Evolutionary conservation across 2,888 invertebrate species (phyloP), one percentile per base, ranked within the genome.

Genomic region (Drosophila diplacantha): DNA sequence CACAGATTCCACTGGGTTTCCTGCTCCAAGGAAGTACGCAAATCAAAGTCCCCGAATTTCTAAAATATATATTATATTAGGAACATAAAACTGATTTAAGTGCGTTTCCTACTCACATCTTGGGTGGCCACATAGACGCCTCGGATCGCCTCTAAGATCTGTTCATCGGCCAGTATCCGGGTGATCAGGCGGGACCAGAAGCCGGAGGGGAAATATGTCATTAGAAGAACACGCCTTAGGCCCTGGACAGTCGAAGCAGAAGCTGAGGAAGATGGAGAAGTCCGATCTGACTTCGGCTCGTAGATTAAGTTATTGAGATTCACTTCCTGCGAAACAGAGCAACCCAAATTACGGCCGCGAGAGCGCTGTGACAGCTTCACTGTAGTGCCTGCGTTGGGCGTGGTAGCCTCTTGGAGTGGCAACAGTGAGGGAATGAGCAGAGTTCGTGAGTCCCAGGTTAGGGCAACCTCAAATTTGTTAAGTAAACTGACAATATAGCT

Each of bases 161-260:
- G 92, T 72, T 95, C 93, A 85, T 98, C 98, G 0, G 97, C 97
- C 58, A 98, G 89, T 65, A 98, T 92, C n/a, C 98, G 90, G 0
- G 97, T 96, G 68, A 96, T 94, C 22, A 99, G 91, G 2, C 99
- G 90, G 1, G 98, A 95, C 98, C 99, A 99, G 90, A 99, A 99
- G 1, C 99, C 99, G 71, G 96, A 95, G 1, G 99, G 99, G 86
- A 99, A 96, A 89, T 99, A 99, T 0, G 98, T 96, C 92, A 99
- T 94, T 11, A 99, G 91, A 14, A 99, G 90, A 54, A 98, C 90
- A 1, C 97, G 90, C n/a, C 87, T 81, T 12, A 88, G 43, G 0
- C 87, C 86, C 54, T 79, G 76, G 20, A 53, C 68, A n/a, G 38
- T 52, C 9, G 59, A 16, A 0, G 46, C 5, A 4, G 63, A n/a